Conservation (phyloP, 1,140 invertebrate genomes). For the Hyposmocoma kahamanoa region DNA sequence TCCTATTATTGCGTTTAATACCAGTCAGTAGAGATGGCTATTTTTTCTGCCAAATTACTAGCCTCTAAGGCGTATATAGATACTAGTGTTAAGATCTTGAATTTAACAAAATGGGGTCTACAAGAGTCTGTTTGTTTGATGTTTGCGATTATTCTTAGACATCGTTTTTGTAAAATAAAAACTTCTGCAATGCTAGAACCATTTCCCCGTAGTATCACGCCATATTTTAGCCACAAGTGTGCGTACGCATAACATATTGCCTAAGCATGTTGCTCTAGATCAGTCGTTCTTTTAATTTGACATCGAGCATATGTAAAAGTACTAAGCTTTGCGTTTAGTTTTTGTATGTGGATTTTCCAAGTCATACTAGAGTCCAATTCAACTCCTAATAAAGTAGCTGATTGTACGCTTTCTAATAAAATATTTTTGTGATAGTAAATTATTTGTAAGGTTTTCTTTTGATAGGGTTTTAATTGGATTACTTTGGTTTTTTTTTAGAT, state of each 20-base stretch:
- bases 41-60: neutral
- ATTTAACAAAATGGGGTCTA: neutral
- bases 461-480: neutral
- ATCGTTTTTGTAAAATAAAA: slow-evolving; percentile 1
- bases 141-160: slow-evolving; percentile 3
- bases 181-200: neutral
- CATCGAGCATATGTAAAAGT: too few species aligned
- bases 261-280: neutral
- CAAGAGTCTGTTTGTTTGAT: neutral
- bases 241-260: neutral
- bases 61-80: neutral
- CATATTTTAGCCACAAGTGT: neutral
- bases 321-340: too few species aligned
- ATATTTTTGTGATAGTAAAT: neutral
- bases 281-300: too few species aligned
- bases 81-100: neutral
- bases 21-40: neutral
- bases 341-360: too few species aligned
- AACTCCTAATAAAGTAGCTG: too few species aligned
- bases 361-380: too few species aligned
- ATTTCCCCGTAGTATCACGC: neutral
- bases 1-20: neutral
- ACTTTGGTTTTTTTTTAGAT: neutral
- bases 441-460: neutral
- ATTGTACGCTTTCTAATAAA: neutral